These are phyloP conservation scores for Peromyscus leucopus DNA, from an alignment of 2,113 vertebrate genomes.

Conservation along the genomic window DNA sequence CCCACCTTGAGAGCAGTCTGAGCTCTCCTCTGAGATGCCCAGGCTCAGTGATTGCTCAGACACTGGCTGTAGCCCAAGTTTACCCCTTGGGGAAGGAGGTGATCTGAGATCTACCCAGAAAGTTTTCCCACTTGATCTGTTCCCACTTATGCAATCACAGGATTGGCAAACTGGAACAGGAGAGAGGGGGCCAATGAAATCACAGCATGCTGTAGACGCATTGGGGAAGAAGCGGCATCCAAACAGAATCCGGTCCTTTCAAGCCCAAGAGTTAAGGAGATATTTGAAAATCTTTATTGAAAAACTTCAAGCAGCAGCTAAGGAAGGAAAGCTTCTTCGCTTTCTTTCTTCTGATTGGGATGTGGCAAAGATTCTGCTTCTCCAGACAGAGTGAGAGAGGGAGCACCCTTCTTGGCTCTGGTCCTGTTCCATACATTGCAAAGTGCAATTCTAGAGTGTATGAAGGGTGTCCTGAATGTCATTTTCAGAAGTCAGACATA, in stretches of 20 bases:
- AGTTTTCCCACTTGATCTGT: background rate
- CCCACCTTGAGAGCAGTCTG: fast-evolving
- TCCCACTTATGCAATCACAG: background rate
- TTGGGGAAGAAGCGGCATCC: no score
- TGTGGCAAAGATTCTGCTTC: background rate
- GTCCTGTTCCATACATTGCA: background rate
- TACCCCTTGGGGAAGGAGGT: background rate
- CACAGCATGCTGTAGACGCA: background rate
- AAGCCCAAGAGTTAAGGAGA: background rate
- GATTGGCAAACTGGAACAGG: background rate
- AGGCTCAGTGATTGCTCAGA: background rate
- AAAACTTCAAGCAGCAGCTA: background rate
- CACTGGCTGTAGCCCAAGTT: background rate
- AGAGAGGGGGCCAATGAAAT: background rate
- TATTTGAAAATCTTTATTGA: background rate
- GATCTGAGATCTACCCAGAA: background rate
- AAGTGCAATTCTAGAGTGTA: no score
- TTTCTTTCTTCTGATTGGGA: background rate
- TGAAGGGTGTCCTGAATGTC: background rate
- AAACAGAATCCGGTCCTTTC: background rate
- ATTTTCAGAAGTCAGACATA: background rate
- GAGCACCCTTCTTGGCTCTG: background rate
- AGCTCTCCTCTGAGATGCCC: background rate
- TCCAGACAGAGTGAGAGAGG: background rate
- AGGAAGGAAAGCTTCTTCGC: background rate